Percentiles rank a stretch among this genome's conserved stretches.
Evolutionary conservation across 2,113 vertebrate genomes (phyloP).

Genomic region (Aythya baeri): DNA sequence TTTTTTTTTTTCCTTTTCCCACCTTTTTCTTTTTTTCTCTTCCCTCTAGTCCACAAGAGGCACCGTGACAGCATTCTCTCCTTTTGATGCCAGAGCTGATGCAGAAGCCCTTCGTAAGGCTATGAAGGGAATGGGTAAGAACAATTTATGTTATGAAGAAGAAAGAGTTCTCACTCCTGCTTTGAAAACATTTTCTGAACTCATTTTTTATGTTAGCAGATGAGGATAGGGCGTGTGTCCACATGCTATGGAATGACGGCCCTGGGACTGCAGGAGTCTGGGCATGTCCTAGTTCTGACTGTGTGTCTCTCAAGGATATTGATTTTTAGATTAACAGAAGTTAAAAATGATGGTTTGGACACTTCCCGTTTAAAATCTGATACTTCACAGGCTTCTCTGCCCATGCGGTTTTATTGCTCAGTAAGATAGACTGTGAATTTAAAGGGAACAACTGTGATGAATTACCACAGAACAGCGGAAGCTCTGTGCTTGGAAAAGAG

Average conservation of each 20-base stretch:
- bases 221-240: accelerated
- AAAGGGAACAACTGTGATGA: not conserved
- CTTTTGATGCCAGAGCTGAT: conserved; percentile 90
- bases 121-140: conserved; percentile 96
- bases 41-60: conserved; percentile 77
- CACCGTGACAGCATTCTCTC: conserved; percentile 84
- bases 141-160: not conserved
- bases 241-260: not conserved
- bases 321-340: not conserved
- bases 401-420: not conserved
- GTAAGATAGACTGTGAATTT: not conserved
- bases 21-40: too few relatives aligned
- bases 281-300: not conserved
- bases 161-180: not conserved
- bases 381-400: not conserved
- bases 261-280: not conserved
- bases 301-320: not conserved
- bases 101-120: conserved; percentile 90
- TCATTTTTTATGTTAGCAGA: not conserved
- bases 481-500: not conserved
- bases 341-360: not conserved
- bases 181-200: not conserved
- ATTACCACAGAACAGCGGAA: not conserved
- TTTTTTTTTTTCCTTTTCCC: not conserved
- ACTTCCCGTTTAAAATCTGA: not conserved